Evolutionary conservation across 2,888 invertebrate species (phyloP), one percentile per base, ranked within the genome.

Genomic region (Eupithecia abbreviata): DNA sequence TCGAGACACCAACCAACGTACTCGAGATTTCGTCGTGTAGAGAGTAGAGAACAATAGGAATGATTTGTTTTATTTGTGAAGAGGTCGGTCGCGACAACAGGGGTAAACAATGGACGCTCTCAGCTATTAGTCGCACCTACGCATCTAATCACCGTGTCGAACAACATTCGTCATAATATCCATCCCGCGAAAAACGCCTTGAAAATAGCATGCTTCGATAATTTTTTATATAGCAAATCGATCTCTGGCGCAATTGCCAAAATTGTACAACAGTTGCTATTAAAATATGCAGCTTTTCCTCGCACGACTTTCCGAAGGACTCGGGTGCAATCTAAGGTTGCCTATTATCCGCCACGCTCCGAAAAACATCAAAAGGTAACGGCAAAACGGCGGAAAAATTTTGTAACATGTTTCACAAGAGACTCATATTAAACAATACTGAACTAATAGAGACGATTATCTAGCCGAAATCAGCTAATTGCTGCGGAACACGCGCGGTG

Each of bases 271-370:
- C 91, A 93, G 88, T 83, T 78, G 81, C 87, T 89, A 90, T 90
- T 91, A 90, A 92, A 93, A 92, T 91, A 92, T 91, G 88, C 91
- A 90, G 92, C 92, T 93, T 90, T 94, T 94, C 92, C 92, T 89
- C 90, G 90, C 88, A 89, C 89, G 88, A 88, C 90, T 87, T 86
- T 74, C 85, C 92, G 93, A 95, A 94, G 94, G 95, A 95, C 94
- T 92, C 89, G 89, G 89, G 91, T 90, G 93, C 91, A 92, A 92
- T 92, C 91, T 93, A 93, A 93, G 94, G 94, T 93, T 93, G 92
- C 92, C 93, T 93, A 93, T 93, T 93, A 92, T 90, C 89, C 93
- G 95, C 93, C 91, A 95, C 95, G 95, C 95, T 95, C 95, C 95
- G 94, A 95, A 95, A 94, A 94, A 80, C 94, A 94, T 88, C 90